Evolutionary conservation across 1,140 invertebrate species (phyloP).

Genomic region (Saxidomus purpurata): DNA sequence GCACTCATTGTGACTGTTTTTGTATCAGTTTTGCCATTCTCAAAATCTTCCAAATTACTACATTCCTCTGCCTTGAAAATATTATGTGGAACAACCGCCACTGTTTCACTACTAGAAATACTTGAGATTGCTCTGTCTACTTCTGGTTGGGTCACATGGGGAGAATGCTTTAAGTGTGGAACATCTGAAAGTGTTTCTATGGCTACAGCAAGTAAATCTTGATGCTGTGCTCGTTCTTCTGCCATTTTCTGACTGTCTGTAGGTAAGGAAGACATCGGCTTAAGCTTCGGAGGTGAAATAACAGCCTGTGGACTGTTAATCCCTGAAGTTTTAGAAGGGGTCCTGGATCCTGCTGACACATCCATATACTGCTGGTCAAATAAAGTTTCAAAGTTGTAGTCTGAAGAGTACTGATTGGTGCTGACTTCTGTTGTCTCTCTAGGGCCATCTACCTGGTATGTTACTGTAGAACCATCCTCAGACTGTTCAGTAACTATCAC

Average conservation of each 20-base stretch:
- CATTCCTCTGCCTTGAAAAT: not conserved
- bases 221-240: slow-evolving; percentile 56
- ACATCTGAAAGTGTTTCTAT: slow-evolving; percentile 59
- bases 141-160: not conserved
- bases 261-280: not conserved
- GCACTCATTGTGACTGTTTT: slow-evolving; percentile 62
- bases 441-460: not conserved
- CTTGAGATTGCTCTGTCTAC: slow-evolving; percentile 24
- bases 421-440: not conserved
- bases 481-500: not conserved
- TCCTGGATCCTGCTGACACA: slow-evolving; percentile 44
- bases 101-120: not conserved
- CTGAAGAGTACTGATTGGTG: not conserved
- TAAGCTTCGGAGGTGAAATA: not conserved
- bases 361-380: slow-evolving; percentile 61
- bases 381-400: slow-evolving; percentile 12
- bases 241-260: slow-evolving; percentile 4
- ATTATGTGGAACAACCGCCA: not conserved
- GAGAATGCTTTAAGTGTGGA: slow-evolving; percentile 9
- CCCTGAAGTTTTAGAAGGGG: not conserved
- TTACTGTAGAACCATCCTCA: not conserved
- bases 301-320: not conserved
- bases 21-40: slow-evolving; percentile 58
- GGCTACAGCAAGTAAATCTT: slow-evolving; percentile 61
- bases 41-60: slow-evolving; percentile 24